Base-by-base conservation (phyloP, 2,888 invertebrate species). In the Gnatocerus cornutus region DNA sequence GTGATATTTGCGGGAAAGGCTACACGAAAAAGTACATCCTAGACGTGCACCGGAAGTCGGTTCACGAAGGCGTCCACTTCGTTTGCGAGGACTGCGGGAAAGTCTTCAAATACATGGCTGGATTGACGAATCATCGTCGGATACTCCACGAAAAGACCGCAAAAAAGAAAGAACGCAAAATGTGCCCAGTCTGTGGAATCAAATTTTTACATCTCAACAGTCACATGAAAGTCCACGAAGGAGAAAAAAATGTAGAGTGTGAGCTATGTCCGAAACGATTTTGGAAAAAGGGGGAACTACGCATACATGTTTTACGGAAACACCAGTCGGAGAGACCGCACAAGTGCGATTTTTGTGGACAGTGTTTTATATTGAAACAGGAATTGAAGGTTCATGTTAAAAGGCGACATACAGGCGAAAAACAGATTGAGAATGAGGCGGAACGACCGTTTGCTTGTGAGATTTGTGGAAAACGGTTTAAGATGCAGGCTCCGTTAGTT, bases 361-460 rank as follows among this genome's bases (percentile, higher is more conserved):
- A 41, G 6, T 6, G 41, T 12, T 13, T 41, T 41, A 13, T 41
- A n/a, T 3, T 13, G n/a, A 41, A 12, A n/a, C 10, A 13, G 7
- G 41, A 41, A 6, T 41, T 41, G 41, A 41, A 41, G 2, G 12
- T 2, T 3, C 41, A 41, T 41, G 13, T 41, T 3, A 41, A 41
- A 13, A 41, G 41, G 6, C 7, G 12, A 41, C 41, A 41, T 41
- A 12, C 12, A 12, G 41, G 41, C 13, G 13, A 41, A 12, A 13
- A 12, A 13, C 10, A 13, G 2, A 41, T 41, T 41, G 41, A 41
- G n/a, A 13, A 12, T 69, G 69, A 50, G 27, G 21, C 6, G 59
- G 85, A 27, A 85, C 87, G 86, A 68, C 86, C 84, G 33, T 87
- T 84, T 70, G 86, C 29, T 16, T 78, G 78, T 52, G 70, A 74